Percentiles rank a stretch among this genome's conserved stretches.
phyloP scores from a whole-genome alignment of 2,888 invertebrate species.

The Drosophila nigricruria region DNA sequence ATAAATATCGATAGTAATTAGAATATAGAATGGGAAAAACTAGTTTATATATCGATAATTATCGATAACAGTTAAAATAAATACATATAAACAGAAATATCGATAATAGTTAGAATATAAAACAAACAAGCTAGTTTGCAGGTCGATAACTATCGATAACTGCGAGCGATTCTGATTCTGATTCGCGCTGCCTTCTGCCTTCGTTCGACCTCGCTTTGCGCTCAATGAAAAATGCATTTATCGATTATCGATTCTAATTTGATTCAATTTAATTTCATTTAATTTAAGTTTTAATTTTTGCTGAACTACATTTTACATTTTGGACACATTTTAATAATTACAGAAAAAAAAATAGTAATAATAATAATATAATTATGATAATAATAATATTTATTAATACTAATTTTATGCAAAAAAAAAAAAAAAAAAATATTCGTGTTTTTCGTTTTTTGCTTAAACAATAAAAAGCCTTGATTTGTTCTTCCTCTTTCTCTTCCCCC shows the following conservation, averaged over 20 bases:
- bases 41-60: too few relatives aligned
- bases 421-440: conserved; percentile 17
- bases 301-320: conserved; percentile 42
- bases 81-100: too few relatives aligned
- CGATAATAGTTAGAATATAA: too few relatives aligned
- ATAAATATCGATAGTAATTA: too few relatives aligned
- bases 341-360: conserved; percentile 15
- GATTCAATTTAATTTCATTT: conserved; percentile 12
- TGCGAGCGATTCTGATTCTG: too few relatives aligned
- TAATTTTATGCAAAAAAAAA: conserved; percentile 13
- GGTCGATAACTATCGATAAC: neutral
- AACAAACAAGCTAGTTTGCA: too few relatives aligned
- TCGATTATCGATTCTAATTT: conserved; percentile 21
- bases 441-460: conserved; percentile 49
- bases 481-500: conserved; percentile 1
- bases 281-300: conserved; percentile 17
- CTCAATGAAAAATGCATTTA: conserved; percentile 1
- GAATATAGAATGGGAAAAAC: too few relatives aligned
- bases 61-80: too few relatives aligned
- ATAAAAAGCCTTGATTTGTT: conserved; percentile 66
- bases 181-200: too few relatives aligned
- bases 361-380: conserved; percentile 3
- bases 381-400: conserved; percentile 22
- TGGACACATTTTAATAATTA: conserved; percentile 29
- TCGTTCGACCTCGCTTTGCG: neutral